Evolutionary conservation across 2,113 vertebrate genomes (phyloP), one percentile per base, ranked within the genome.

Genomic region (Percina caprodes): DNA sequence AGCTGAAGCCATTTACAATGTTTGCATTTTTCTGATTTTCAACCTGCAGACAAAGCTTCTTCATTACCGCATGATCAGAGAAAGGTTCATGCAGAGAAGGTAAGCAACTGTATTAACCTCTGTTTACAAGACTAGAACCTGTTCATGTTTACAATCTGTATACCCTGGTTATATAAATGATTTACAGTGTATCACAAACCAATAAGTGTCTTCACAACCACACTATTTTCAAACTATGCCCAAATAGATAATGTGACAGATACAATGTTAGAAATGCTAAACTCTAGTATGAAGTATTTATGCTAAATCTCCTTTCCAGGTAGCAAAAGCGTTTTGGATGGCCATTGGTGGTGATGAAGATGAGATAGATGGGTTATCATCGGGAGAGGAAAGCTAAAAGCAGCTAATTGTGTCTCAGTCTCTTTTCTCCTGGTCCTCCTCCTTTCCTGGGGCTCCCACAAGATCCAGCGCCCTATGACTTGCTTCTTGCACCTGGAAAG

Each of bases 311-410:
- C 13, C 10, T 88, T 83, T 48, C 45, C 78, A 99, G 98, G 98
- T 99, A 79, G 97, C 98, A 86, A 99, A 99, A 93, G 98, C 98
- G 0, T 99, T 99, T 94, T 99, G 98, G 98, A 99, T 97, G 96
- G 98, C 98, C 0, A 99, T 99, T 5, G 97, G 98, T 63, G 98
- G 98, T 39, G 97, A 99, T 92, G 94, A 96, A 71, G 98, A 99
- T 72, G 98, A 99, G 91, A 97, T 99, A 10, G 98, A 98, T 70
- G 97, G 97, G 3, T 93, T 97, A 74, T 99, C 98, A 58, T 99
- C 98, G 0, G 98, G 97, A 2, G 98, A 99, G 66, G 98, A 99
- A 23, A 97, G 96, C 88, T 98, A 89, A 86, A 83, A 72, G 67
- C 5, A 24, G 35, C 33, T 48, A 26, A 45, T 30, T 62, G 60